Percentiles rank a stretch among this genome's conserved stretches.
Evolutionary conservation across 2,797 vertebrate species (phyloP).

Genomic region (Pteropus rufus): DNA sequence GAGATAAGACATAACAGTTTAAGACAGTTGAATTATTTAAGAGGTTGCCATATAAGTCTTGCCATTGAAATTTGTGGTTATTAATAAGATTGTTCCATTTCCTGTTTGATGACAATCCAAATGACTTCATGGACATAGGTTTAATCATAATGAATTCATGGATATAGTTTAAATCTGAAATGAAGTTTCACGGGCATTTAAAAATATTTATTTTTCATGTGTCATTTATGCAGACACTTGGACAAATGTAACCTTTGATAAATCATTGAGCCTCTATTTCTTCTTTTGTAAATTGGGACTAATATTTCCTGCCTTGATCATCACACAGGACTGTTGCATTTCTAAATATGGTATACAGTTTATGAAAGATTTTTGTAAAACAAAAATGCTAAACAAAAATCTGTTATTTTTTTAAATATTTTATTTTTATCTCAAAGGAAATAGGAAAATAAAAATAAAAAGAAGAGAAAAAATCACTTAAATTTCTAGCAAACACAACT

Average conservation of each 20-base stretch:
- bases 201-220: too few relatives aligned
- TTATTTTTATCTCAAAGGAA: not conserved
- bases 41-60: not conserved
- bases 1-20: not conserved
- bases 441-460: not conserved
- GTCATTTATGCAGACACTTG: too few relatives aligned
- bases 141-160: not conserved
- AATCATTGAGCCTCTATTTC: too few relatives aligned
- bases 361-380: not conserved
- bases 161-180: not conserved
- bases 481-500: not conserved
- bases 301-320: not conserved
- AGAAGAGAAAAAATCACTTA: not conserved
- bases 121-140: not conserved
- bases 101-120: not conserved
- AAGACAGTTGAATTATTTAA: not conserved
- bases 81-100: not conserved
- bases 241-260: too few relatives aligned
- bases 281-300: not conserved
- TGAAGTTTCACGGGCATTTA: not conserved
- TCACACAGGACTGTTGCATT: not conserved
- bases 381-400: not conserved
- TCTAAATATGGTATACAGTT: not conserved
- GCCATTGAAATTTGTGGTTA: not conserved
- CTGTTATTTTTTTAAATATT: not conserved